These are phyloP conservation scores for Nebria salina DNA, from an alignment of 2,888 invertebrate species.

Conservation along the genomic window DNA sequence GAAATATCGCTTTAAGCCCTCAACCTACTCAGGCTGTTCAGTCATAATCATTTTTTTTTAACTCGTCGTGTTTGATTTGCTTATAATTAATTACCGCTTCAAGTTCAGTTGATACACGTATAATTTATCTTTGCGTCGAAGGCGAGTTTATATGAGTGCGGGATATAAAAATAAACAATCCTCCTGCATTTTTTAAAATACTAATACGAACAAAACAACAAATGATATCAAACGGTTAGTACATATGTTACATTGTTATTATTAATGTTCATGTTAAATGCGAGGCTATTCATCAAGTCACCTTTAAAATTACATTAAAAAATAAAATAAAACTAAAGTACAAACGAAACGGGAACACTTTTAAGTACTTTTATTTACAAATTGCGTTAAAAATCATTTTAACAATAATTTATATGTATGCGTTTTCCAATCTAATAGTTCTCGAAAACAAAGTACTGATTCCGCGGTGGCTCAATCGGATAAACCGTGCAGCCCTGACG, in stretches of 20 bases:
- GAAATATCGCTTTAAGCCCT: neutral
- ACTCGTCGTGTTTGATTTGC: too few relatives aligned
- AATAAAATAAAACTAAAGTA: too few relatives aligned
- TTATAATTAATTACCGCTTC: too few relatives aligned
- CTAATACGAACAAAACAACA: too few relatives aligned
- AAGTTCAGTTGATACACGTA: too few relatives aligned
- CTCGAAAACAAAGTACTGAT: conserved; percentile 2
- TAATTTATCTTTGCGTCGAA: too few relatives aligned
- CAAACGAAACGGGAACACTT: neutral
- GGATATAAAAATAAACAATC: too few relatives aligned
- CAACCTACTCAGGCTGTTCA: neutral
- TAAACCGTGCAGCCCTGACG: conserved; percentile 51
- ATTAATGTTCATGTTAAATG: conserved; percentile 14
- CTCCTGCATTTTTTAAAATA: too few relatives aligned
- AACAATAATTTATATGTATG: neutral
- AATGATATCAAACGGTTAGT: neutral
- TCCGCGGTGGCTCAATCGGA: neutral
- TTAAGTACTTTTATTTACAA: neutral
- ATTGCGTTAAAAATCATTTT: neutral
- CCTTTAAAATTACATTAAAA: neutral
- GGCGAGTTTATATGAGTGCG: too few relatives aligned
- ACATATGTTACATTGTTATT: conserved; percentile 2
- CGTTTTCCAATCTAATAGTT: neutral
- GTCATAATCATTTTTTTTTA: too few relatives aligned
- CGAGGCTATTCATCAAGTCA: neutral